These are phyloP conservation scores for Hoplodrina blanda DNA, from an alignment of 2,888 invertebrate species.

Conservation along the genomic window DNA sequence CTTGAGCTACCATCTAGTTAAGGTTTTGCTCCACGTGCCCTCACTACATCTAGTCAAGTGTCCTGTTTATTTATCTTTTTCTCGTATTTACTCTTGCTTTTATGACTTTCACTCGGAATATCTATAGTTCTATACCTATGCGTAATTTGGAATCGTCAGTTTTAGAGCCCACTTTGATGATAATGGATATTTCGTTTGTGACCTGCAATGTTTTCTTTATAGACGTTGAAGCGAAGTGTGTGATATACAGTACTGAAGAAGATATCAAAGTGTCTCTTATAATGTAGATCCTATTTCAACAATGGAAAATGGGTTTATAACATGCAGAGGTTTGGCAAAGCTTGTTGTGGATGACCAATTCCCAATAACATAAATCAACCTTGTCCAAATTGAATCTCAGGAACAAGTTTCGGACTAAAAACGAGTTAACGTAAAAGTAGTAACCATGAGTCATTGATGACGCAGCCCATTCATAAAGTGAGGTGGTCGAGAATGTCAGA, in stretches of 20 bases:
- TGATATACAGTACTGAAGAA: not conserved
- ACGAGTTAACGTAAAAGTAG: constrained; percentile 61
- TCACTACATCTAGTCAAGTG: no score
- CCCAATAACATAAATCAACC: not conserved
- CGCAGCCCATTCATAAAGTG: constrained; percentile 71
- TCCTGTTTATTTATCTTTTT: no score
- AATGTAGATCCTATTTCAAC: not conserved
- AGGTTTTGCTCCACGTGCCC: no score
- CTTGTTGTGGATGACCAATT: not conserved
- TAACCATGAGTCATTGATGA: constrained; percentile 70
- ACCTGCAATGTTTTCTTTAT: no score
- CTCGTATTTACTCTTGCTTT: not conserved
- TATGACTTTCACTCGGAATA: not conserved
- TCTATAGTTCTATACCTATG: not conserved
- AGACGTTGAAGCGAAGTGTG: no score
- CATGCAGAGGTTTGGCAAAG: not conserved
- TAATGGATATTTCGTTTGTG: no score
- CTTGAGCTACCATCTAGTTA: no score
- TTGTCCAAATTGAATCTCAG: constrained; percentile 2
- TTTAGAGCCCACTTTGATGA: not conserved
- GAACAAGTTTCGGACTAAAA: constrained; percentile 45
- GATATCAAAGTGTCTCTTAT: not conserved
- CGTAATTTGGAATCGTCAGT: not conserved
- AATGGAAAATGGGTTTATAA: not conserved
- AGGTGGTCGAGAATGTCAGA: constrained; percentile 68